phyloP scores from a whole-genome alignment of 2,113 vertebrate species.

The Urocolius indicus region DNA sequence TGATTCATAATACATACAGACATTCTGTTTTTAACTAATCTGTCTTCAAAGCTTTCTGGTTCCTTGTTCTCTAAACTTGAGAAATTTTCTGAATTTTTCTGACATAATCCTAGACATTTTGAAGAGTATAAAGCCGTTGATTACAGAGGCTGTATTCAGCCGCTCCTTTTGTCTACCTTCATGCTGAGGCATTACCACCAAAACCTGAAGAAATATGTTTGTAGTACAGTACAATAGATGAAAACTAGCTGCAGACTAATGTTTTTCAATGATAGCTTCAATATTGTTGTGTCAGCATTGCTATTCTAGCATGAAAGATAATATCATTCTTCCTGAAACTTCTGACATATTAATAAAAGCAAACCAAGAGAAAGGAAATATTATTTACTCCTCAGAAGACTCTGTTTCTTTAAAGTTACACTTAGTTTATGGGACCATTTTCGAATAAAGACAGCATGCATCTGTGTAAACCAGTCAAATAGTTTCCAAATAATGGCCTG shows the following conservation, averaged over 20 bases:
- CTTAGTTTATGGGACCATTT: not conserved
- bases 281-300: constrained; percentile 53
- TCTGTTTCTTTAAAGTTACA: not conserved
- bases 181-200: not conserved
- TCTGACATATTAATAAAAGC: constrained; percentile 9
- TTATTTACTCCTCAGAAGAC: not conserved
- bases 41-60: constrained; percentile 48
- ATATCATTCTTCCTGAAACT: constrained; percentile 14
- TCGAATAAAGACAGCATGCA: not conserved
- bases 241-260: constrained; percentile 4
- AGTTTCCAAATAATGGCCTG: not conserved
- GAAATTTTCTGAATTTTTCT: not conserved
- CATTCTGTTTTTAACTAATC: constrained; percentile 47
- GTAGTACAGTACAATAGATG: constrained; percentile 1
- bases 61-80: constrained; percentile 34
- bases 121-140: constrained; percentile 11
- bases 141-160: constrained; percentile 17
- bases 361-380: constrained; percentile 16
- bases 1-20: not conserved
- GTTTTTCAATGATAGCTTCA: not conserved
- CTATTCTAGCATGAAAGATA: constrained; percentile 28
- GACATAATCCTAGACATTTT: constrained; percentile 40
- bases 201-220: constrained; percentile 11
- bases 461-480: not conserved
- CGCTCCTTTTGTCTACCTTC: not conserved